A percentile compares a stretch with the other conserved stretches of the same genome.
Evolutionary conservation across 1,140 invertebrate genomes (phyloP).

Genomic region (Pemphigus obesinymphae): DNA sequence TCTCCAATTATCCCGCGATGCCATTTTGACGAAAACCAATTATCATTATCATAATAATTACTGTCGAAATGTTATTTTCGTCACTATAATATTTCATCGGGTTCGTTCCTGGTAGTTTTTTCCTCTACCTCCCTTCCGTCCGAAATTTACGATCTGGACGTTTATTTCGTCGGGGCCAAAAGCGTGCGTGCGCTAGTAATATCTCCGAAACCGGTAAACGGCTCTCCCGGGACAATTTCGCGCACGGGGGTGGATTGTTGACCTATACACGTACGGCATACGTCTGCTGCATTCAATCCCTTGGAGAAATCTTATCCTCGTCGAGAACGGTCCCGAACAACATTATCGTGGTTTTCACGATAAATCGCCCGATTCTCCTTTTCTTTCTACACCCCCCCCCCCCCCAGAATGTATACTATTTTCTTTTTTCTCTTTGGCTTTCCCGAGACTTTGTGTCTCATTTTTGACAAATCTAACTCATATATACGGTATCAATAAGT

Average conservation of each 20-base stretch:
- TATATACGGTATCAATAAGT: constrained; percentile 13
- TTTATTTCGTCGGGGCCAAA: neutral
- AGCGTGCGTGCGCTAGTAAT: neutral
- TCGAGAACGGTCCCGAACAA: neutral
- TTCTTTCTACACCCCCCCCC: no score
- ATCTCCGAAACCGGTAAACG: constrained; percentile 36
- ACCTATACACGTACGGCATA: neutral
- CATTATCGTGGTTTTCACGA: constrained; percentile 32
- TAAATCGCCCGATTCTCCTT: constrained; percentile 8
- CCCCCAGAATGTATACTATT: no score
- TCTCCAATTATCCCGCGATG: no score
- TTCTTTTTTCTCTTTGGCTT: neutral
- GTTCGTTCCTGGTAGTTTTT: no score
- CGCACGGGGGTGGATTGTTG: constrained; percentile 4
- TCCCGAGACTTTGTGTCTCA: neutral
- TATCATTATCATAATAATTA: no score
- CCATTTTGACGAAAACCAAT: neutral
- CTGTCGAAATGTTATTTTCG: neutral
- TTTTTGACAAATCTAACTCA: constrained; percentile 13
- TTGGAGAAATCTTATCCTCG: constrained; percentile 37
- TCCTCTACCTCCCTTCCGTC: no score
- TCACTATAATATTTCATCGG: no score
- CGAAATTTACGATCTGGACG: constrained; percentile 3
- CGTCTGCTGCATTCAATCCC: neutral
- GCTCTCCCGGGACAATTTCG: constrained; percentile 25